Conservation (phyloP, 2,113 vertebrate genomes). For the Potamarius usumacintae region DNA sequence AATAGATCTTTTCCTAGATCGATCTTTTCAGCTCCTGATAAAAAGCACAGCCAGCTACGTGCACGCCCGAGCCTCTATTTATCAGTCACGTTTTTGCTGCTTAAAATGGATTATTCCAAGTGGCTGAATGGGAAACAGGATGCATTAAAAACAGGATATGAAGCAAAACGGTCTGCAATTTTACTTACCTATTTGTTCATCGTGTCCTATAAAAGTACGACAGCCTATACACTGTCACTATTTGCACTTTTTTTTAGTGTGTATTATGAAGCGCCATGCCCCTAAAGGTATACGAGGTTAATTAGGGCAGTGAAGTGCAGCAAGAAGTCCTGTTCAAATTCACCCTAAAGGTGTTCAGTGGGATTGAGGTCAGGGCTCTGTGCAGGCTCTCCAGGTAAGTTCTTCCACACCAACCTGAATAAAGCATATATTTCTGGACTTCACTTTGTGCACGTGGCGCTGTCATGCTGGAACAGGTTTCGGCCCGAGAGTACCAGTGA, state of each 20-base stretch:
- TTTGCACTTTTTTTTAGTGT: neutral
- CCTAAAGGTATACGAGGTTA: neutral
- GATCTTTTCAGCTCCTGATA: neutral
- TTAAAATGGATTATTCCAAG: neutral
- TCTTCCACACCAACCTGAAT: neutral
- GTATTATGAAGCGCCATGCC: neutral
- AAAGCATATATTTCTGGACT: neutral
- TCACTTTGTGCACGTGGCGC: neutral
- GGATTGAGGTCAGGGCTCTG: neutral
- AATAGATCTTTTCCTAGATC: neutral
- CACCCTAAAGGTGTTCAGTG: neutral
- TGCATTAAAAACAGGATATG: neutral
- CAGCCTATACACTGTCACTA: neutral
- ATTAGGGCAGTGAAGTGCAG: too few species aligned
- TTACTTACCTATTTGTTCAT: neutral
- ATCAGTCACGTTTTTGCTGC: neutral
- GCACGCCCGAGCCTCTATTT: neutral
- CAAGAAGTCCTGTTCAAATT: neutral
- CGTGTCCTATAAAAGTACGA: neutral
- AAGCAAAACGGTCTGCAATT: neutral
- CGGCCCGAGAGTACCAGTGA: neutral
- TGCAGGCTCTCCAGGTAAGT: neutral
- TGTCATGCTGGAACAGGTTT: neutral
- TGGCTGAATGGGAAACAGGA: neutral
- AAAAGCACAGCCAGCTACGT: too few species aligned